Conservation (phyloP, 2,113 vertebrate species). For the Castor canadensis region DNA sequence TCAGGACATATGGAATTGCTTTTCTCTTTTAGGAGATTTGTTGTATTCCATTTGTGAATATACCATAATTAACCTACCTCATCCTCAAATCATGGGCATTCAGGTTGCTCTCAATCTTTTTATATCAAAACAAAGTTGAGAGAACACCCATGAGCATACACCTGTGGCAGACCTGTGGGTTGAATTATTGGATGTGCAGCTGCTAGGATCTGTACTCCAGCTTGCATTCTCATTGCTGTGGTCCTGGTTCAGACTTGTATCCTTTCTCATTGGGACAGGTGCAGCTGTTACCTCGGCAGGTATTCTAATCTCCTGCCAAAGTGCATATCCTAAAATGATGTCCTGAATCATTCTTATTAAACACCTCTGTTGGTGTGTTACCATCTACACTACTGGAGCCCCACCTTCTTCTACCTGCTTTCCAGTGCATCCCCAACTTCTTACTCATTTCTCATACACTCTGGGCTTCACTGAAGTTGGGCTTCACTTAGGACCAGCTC, state of each 20-base stretch:
- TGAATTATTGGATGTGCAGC: neutral
- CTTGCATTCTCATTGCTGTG: neutral
- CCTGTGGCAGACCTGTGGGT: neutral
- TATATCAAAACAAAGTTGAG: constrained; percentile 1
- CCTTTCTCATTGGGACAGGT: neutral
- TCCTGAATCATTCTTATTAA: neutral
- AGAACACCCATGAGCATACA: neutral
- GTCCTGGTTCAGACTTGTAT: neutral
- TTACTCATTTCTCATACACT: neutral
- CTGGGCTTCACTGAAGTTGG: neutral
- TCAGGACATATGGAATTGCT: neutral
- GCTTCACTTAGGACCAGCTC: neutral
- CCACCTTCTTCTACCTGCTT: neutral
- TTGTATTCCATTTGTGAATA: neutral
- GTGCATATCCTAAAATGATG: neutral
- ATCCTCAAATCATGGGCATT: neutral
- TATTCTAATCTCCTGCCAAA: neutral
- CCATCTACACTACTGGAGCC: too few relatives aligned
- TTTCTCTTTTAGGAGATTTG: neutral
- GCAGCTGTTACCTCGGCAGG: neutral
- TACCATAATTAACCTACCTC: neutral
- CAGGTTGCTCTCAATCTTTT: neutral
- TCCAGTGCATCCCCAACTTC: neutral
- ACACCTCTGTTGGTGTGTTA: neutral
- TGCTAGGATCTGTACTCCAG: neutral